Evolutionary conservation across 2,113 vertebrate species (phyloP).

Genomic region (Nothocercus julius): DNA sequence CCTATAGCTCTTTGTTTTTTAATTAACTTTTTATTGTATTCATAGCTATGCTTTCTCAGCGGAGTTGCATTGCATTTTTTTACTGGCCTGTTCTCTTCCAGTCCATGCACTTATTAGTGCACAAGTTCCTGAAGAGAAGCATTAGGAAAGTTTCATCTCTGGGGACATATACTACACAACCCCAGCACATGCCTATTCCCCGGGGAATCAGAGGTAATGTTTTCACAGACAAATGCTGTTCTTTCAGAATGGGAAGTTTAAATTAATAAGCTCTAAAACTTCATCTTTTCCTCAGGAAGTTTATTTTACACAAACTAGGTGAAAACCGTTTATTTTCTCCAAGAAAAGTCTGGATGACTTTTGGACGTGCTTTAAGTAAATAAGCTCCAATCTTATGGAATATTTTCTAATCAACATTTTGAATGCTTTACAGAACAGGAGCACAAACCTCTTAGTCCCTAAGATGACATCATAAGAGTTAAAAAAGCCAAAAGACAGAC

Average conservation of each 20-base stretch:
- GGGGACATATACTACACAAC: neutral
- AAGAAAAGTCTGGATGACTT: neutral
- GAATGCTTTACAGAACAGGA: neutral
- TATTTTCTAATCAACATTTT: neutral
- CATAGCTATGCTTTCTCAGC: neutral
- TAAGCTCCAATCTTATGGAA: neutral
- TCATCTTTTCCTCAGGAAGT: neutral
- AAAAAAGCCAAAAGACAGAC: neutral
- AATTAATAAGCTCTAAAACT: neutral
- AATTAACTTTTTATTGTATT: neutral
- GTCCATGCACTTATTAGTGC: neutral
- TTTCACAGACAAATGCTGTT: neutral
- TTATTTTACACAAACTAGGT: neutral
- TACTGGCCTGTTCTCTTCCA: neutral
- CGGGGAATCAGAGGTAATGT: neutral
- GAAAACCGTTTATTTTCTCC: neutral
- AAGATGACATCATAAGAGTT: neutral
- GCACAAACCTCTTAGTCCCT: neutral
- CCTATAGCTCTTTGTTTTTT: neutral
- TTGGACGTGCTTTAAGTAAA: neutral
- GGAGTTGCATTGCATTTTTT: neutral
- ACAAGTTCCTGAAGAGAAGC: neutral
- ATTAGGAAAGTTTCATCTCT: neutral
- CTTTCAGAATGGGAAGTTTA: neutral
- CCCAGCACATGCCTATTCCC: accelerated